Percentiles rank a stretch among this genome's conserved stretches.
These are phyloP conservation scores for Myocastor coypus DNA, from an alignment of 2,113 vertebrate genomes.

Conservation along the genomic window DNA sequence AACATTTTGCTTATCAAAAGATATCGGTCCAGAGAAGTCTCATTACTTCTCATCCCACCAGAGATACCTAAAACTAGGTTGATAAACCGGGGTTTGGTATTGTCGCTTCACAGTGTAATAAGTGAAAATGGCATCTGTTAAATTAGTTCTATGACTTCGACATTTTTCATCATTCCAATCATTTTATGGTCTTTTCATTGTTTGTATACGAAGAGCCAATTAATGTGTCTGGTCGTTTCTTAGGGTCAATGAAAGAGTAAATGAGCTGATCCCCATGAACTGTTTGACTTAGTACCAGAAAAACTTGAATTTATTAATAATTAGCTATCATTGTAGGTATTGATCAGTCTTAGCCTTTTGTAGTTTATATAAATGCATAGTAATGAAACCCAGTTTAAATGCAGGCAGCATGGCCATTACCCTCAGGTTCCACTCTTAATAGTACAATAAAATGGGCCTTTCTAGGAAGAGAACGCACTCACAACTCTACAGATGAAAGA, in stretches of 20 bases:
- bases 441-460: slow-evolving; percentile 12
- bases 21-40: not conserved
- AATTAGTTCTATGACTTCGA: not conserved
- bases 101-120: slow-evolving; percentile 18
- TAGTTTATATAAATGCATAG: slow-evolving; percentile 13
- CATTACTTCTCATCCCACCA: not conserved
- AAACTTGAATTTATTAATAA: slow-evolving; percentile 37
- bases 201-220: not conserved
- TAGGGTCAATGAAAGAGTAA: not conserved
- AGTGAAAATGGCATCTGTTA: slow-evolving; percentile 30
- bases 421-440: not conserved
- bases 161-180: slow-evolving; percentile 21
- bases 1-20: slow-evolving; percentile 36
- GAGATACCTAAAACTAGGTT: not conserved
- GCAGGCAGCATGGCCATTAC: not conserved
- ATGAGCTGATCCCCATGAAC: not conserved
- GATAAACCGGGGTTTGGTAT: not conserved
- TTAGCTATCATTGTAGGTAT: slow-evolving; percentile 1
- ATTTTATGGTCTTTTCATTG: not conserved
- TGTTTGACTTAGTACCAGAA: not conserved
- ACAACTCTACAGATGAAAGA: not conserved
- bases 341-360: not conserved
- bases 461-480: not conserved
- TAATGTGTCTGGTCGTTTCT: not conserved
- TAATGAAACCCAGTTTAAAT: slow-evolving; percentile 33